Conservation (phyloP, 2,113 vertebrate genomes). For the Atherinomorus stipes region DNA sequence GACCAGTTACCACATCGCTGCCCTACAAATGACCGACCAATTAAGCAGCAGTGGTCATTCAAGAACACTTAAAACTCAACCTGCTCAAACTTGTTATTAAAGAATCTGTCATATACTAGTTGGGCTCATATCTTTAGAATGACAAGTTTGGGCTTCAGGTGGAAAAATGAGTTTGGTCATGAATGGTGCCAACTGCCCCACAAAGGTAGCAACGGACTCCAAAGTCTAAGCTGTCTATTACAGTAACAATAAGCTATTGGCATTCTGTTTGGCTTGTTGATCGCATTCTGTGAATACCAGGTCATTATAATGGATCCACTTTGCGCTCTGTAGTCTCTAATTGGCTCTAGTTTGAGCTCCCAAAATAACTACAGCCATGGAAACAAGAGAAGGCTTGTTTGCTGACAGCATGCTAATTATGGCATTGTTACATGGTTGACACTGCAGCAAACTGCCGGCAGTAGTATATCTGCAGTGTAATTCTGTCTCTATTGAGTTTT, state of each 20-base stretch:
- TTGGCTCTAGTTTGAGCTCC: constrained; percentile 38
- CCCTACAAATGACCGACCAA: constrained; percentile 61
- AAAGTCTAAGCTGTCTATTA: not conserved
- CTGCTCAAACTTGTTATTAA: constrained; percentile 13
- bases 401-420: constrained; percentile 58
- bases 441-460: constrained; percentile 6
- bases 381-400: constrained; percentile 63
- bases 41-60: constrained; percentile 47
- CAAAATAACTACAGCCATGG: constrained; percentile 59
- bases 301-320: constrained; percentile 46
- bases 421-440: constrained; percentile 44
- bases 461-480: not conserved
- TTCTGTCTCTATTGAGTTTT: constrained; percentile 13
- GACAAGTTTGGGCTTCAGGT: constrained; percentile 55
- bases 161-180: constrained; percentile 35
- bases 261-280: constrained; percentile 24
- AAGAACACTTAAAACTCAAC: constrained; percentile 50
- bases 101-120: constrained; percentile 60
- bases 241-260: constrained; percentile 15
- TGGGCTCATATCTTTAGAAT: constrained; percentile 68
- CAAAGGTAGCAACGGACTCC: constrained; percentile 1
- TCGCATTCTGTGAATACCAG: constrained; percentile 46
- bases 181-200: constrained; percentile 3
- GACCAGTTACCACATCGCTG: constrained; percentile 23
- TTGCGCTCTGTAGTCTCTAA: constrained; percentile 55